Percentiles rank a stretch among this genome's conserved stretches.
Conservation (phyloP, 2,797 vertebrate genomes). For the Tokudaia muenninki region DNA sequence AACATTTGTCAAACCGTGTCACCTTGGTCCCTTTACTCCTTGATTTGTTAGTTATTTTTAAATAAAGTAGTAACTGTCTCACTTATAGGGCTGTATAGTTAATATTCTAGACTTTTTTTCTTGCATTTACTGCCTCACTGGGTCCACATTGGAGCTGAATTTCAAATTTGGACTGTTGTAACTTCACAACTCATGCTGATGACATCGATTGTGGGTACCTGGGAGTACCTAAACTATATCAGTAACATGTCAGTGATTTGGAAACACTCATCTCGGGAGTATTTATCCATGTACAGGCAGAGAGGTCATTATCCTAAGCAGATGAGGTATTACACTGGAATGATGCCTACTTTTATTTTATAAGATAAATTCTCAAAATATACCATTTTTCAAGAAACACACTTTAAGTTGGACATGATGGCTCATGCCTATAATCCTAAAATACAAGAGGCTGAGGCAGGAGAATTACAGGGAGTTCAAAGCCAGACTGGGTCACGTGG, state of each 20-base stretch:
- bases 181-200: slow-evolving; percentile 16
- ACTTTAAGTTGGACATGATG: neutral
- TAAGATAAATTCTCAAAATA: neutral
- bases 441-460: neutral
- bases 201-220: neutral
- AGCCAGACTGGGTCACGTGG: neutral
- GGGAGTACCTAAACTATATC: neutral
- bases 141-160: neutral
- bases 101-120: neutral
- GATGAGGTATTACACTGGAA: neutral
- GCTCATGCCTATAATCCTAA: neutral
- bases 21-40: slow-evolving; percentile 66
- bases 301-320: neutral
- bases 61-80: slow-evolving; percentile 47
- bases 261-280: neutral
- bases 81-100: slow-evolving; percentile 51
- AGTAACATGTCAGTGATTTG: neutral
- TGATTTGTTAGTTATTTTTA: slow-evolving; percentile 67
- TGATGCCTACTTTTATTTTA: neutral
- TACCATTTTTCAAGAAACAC: slow-evolving; percentile 33
- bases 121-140: neutral
- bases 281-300: neutral
- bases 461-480: neutral
- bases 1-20: slow-evolving; percentile 70
- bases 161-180: neutral